A percentile compares a stretch with the other conserved stretches of the same genome.
Conservation (phyloP, 1,140 invertebrate genomes). For the Magallana ariakensis region DNA sequence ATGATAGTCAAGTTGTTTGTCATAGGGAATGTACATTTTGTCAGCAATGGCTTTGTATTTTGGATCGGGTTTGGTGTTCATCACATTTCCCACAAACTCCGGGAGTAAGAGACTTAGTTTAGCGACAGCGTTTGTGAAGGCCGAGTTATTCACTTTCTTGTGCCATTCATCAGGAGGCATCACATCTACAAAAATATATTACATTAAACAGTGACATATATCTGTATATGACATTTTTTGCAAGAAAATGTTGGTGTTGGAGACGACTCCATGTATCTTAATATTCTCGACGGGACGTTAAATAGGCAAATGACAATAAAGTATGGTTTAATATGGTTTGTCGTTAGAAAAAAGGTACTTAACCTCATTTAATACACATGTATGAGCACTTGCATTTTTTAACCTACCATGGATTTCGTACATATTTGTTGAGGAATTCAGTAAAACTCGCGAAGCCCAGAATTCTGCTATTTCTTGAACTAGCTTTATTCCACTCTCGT, state of each 20-base stretch:
- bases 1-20: slow-evolving; percentile 68
- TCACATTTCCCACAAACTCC: slow-evolving; percentile 43
- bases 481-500: slow-evolving; percentile 62
- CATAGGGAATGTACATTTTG: slow-evolving; percentile 73
- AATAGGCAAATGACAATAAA: too few species aligned
- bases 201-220: too few species aligned
- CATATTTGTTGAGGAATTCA: slow-evolving; percentile 15
- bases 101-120: slow-evolving; percentile 66
- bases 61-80: slow-evolving; percentile 31
- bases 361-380: too few species aligned
- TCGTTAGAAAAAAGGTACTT: too few species aligned
- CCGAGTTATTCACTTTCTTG: slow-evolving; percentile 77
- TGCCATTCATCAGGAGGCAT: slow-evolving; percentile 81
- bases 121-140: slow-evolving; percentile 80
- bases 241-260: too few species aligned
- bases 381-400: not conserved
- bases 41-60: slow-evolving; percentile 64
- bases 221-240: too few species aligned
- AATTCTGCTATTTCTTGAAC: slow-evolving; percentile 78
- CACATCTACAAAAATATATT: slow-evolving; percentile 72
- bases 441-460: slow-evolving; percentile 71
- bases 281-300: too few species aligned
- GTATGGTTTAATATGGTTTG: too few species aligned
- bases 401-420: slow-evolving; percentile 35
- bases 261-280: too few species aligned